Evolutionary conservation across 1,140 invertebrate species (phyloP), one percentile per base, ranked within the genome.

Genomic region (Melanaphis sacchari): DNA sequence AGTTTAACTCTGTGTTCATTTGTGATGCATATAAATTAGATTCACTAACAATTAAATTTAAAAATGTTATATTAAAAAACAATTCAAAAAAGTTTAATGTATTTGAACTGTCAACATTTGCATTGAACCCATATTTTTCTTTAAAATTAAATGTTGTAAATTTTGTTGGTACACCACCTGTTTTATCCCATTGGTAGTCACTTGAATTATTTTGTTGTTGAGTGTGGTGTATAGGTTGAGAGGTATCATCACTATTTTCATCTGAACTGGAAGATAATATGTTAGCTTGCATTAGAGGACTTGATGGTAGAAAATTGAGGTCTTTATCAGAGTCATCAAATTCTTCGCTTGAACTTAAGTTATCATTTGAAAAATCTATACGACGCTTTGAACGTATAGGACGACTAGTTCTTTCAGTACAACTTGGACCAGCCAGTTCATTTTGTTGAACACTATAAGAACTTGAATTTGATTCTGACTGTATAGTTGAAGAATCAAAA

Each of bases 1-100:
- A 90, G 66, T 94, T 88, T 87, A 94, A 87, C n/a, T 66, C 21
- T n/a, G 40, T 90, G 31, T 93, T 90, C 49, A 90, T 24, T 88
- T 94, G 88, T 36, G 49, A 38, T 36, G 91, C 93, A 94, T 94
- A 94, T 43, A 93, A 76, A 89, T 94, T 94, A 81, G 93, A 93
- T 94, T 94, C 43, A 43, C 93, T 92, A 36, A 94, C 88, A 66
- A 94, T 94, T n/a, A 91, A 49, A 43, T 94, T 88, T 38, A 46
- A 43, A 93, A 94, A 87, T 11, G 41, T 41, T 18, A 46, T 41
- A 46, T 46, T 87, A 46, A 87, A 49, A 88, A 88, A 88, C n/a
- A 88, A 88, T 36, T n/a, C 46, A 88, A 88, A 88, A 88, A 31
- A 88, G 31, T 52, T 88, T 88, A 88, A 49, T 15, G 15, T 31